These are phyloP conservation scores for Drosophila kanapiae DNA, from an alignment of 1,140 invertebrate species.

Conservation along the genomic window DNA sequence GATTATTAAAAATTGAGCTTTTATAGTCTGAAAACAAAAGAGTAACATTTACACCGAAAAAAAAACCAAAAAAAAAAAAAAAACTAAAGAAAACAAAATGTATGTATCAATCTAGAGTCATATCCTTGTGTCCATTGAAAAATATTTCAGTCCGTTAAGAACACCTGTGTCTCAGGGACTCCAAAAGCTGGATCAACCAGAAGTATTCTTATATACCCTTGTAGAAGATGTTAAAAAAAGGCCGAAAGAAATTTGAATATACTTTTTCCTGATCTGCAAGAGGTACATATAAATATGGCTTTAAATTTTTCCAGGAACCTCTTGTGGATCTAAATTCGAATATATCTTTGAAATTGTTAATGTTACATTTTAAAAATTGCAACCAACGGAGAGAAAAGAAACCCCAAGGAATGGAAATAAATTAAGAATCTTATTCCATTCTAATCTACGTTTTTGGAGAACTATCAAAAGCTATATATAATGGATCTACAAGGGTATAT, in stretches of 20 bases:
- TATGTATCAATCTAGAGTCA: constrained; percentile 14
- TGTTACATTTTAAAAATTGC: too few species aligned
- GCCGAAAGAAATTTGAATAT: not conserved
- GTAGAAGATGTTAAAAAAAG: not conserved
- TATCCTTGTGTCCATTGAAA: constrained; percentile 10
- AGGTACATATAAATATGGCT: not conserved
- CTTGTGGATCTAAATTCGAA: not conserved
- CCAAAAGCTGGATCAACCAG: constrained; percentile 5
- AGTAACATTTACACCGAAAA: constrained; percentile 16
- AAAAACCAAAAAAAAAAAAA: not conserved
- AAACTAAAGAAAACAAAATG: not conserved
- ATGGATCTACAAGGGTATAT: constrained; percentile 8
- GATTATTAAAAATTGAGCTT: constrained; percentile 15
- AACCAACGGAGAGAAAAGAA: too few species aligned
- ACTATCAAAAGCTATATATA: not conserved
- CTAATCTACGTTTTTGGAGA: not conserved
- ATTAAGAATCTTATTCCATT: not conserved
- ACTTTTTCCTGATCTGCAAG: not conserved
- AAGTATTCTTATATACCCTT: constrained; percentile 1
- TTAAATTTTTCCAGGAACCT: not conserved
- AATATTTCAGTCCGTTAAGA: constrained; percentile 9
- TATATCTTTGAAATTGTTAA: not conserved
- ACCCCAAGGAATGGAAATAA: too few species aligned
- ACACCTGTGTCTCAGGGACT: constrained; percentile 13
- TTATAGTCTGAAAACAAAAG: constrained; percentile 17